Conservation (phyloP, 2,888 invertebrate genomes). For the Phorcus lineatus region DNA sequence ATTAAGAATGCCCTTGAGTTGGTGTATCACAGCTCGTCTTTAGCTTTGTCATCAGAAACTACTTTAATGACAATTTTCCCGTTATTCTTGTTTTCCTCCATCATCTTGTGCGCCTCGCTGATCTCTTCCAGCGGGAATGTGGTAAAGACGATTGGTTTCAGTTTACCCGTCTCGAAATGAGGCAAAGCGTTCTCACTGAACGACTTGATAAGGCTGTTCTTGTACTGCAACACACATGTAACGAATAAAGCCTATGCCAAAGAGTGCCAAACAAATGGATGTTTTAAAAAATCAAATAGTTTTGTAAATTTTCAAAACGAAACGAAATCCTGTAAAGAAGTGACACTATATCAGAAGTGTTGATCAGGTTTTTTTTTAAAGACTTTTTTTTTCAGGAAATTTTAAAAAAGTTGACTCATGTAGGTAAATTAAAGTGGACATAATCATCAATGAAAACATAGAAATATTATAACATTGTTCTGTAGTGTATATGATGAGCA, state of each 20-base stretch:
- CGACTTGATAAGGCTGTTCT: slow-evolving; percentile 62
- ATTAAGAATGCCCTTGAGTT: too few relatives aligned
- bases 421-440: too few relatives aligned
- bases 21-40: slow-evolving; percentile 1
- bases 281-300: not conserved
- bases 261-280: not conserved
- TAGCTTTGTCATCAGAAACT: not conserved
- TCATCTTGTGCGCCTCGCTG: slow-evolving; percentile 67
- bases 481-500: too few relatives aligned
- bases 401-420: too few relatives aligned
- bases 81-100: slow-evolving; percentile 72
- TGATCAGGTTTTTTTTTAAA: not conserved
- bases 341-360: not conserved
- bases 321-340: not conserved
- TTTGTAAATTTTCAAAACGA: not conserved
- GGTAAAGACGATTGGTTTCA: slow-evolving; percentile 67
- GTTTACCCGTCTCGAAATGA: slow-evolving; percentile 60
- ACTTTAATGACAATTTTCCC: slow-evolving; percentile 69
- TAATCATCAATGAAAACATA: too few relatives aligned
- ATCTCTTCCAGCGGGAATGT: slow-evolving; percentile 65
- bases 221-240: slow-evolving; percentile 67
- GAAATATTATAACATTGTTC: too few relatives aligned
- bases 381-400: too few relatives aligned
- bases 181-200: slow-evolving; percentile 63
- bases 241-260: not conserved